A percentile compares a stretch with the other conserved stretches of the same genome.
Evolutionary conservation across 2,888 invertebrate species (phyloP).

Genomic region (Entomobrya multifasciata): DNA sequence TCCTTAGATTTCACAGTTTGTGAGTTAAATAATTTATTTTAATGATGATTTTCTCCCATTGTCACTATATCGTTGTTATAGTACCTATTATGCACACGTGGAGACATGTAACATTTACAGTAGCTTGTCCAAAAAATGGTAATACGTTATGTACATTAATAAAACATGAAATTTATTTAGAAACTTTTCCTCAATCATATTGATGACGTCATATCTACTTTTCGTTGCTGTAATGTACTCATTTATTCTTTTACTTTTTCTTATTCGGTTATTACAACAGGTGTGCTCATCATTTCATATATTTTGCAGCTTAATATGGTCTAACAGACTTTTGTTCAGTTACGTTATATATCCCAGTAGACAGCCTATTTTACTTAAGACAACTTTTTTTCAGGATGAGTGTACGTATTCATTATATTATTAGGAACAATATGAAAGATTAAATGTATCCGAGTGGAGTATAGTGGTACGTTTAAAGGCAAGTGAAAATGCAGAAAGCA

Average conservation of each 20-base stretch:
- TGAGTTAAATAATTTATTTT: too few relatives aligned
- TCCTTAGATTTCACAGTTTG: too few relatives aligned
- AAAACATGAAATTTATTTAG: not conserved
- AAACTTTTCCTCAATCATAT: not conserved
- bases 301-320: too few relatives aligned
- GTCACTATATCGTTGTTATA: too few relatives aligned
- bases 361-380: not conserved
- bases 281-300: constrained; percentile 6
- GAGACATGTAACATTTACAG: too few relatives aligned
- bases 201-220: constrained; percentile 23
- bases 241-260: not conserved
- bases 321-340: not conserved
- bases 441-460: constrained; percentile 33
- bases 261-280: constrained; percentile 22
- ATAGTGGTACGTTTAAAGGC: not conserved
- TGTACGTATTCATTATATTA: not conserved
- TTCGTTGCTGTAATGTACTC: not conserved
- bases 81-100: too few relatives aligned
- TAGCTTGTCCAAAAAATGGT: too few relatives aligned
- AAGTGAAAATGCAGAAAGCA: constrained; percentile 59
- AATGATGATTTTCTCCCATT: too few relatives aligned
- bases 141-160: too few relatives aligned
- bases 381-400: not conserved
- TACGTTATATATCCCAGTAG: not conserved
- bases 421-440: constrained; percentile 47